These are phyloP conservation scores for Bambusicola thoracicus DNA, from an alignment of 2,113 vertebrate species.

Conservation along the genomic window DNA sequence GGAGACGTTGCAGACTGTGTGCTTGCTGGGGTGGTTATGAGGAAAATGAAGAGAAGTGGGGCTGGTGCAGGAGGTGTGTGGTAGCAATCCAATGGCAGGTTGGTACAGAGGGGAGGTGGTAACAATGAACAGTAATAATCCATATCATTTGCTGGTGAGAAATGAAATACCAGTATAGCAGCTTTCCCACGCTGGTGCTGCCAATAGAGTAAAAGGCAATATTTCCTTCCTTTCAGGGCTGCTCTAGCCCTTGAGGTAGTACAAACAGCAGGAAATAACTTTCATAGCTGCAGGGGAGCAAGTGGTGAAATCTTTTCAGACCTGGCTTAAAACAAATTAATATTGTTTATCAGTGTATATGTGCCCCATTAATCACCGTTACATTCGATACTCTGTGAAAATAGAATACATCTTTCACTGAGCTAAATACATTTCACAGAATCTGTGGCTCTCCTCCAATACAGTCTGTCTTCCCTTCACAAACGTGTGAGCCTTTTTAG, in stretches of 20 bases:
- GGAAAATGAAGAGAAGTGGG: background rate
- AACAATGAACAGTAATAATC: slow-evolving; percentile 19
- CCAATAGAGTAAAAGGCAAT: background rate
- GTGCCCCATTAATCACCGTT: slow-evolving; percentile 65
- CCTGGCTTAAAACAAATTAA: slow-evolving; percentile 64
- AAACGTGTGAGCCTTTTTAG: background rate
- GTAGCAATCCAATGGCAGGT: background rate
- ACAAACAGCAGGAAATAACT: slow-evolving; percentile 57
- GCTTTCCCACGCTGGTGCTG: background rate
- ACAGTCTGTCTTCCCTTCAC: background rate
- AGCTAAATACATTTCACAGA: slow-evolving; percentile 21
- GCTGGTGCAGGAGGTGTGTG: background rate
- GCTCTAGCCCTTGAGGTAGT: slow-evolving; percentile 36
- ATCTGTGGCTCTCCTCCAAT: slow-evolving; percentile 12
- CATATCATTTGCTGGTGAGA: slow-evolving; percentile 11
- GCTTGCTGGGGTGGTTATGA: background rate
- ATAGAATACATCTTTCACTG: slow-evolving; percentile 52
- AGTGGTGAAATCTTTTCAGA: slow-evolving; percentile 53
- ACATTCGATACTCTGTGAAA: slow-evolving; percentile 48
- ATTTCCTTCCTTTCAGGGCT: slow-evolving; percentile 48
- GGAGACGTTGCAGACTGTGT: background rate
- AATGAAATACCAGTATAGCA: slow-evolving; percentile 35
- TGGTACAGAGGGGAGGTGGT: background rate
- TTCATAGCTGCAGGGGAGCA: slow-evolving; percentile 43
- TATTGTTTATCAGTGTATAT: slow-evolving; percentile 62